Evolutionary conservation across 2,888 invertebrate genomes (phyloP).

Genomic region (Calameuta pallipes): DNA sequence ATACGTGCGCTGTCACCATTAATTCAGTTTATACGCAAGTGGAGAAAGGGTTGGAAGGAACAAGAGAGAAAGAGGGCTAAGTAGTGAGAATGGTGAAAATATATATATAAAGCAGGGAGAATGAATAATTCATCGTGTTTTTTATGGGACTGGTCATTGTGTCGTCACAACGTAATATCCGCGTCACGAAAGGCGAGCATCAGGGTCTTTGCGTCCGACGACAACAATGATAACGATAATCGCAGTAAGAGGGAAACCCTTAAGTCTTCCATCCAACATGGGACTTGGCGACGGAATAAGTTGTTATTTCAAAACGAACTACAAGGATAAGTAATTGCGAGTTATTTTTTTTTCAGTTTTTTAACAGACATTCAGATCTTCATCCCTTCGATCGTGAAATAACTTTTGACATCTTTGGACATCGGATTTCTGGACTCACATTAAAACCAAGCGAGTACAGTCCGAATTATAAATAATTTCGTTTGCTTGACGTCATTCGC

Average conservation of each 20-base stretch:
- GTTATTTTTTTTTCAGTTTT: background rate
- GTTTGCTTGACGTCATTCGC: background rate
- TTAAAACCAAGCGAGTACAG: too few relatives aligned
- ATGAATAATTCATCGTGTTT: background rate
- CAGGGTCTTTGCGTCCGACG: background rate
- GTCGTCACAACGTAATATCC: background rate
- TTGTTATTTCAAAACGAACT: background rate
- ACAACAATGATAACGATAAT: background rate
- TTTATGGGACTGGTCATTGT: background rate
- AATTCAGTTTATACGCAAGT: background rate
- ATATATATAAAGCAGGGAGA: background rate
- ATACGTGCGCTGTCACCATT: background rate
- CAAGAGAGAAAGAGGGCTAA: background rate
- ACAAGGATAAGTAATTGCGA: too few relatives aligned
- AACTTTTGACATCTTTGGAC: background rate
- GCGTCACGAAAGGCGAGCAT: background rate
- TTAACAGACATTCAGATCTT: background rate
- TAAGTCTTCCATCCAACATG: background rate
- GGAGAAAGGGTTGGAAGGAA: background rate
- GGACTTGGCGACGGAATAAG: background rate
- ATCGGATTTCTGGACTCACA: background rate
- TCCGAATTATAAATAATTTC: background rate
- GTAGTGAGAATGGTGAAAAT: background rate
- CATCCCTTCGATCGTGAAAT: background rate
- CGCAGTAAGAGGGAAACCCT: background rate